Conservation (phyloP, 1,140 invertebrate species). For the Ptiloglossa arizonensis region DNA sequence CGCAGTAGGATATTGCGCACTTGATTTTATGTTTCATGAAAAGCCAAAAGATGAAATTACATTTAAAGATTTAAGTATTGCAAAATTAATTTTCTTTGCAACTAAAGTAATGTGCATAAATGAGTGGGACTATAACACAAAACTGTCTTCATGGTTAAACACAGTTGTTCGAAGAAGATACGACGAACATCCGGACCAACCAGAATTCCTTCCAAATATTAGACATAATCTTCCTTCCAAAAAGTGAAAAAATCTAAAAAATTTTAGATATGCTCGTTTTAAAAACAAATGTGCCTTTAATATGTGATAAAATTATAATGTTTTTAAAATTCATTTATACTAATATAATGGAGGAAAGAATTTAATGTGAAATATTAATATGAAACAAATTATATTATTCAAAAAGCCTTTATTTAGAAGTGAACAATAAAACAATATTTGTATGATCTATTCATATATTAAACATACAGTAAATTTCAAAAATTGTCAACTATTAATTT, state of each 20-base stretch:
- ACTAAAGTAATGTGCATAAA: background rate
- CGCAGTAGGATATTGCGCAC: constrained; percentile 10
- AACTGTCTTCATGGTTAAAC: background rate
- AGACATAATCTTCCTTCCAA: too few relatives aligned
- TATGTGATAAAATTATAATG: background rate
- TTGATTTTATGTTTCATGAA: background rate
- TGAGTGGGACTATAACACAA: constrained; percentile 19
- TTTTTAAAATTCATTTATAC: too few relatives aligned
- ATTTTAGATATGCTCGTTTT: background rate
- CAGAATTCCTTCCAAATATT: too few relatives aligned
- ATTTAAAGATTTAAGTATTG: background rate
- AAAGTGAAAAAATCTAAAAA: background rate
- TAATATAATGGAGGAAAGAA: too few relatives aligned
- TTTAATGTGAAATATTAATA: background rate
- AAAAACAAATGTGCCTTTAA: background rate
- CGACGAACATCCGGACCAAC: background rate
- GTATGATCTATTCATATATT: constrained; percentile 9
- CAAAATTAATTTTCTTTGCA: constrained; percentile 10
- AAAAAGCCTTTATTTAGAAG: constrained; percentile 50
- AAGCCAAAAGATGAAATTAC: background rate
- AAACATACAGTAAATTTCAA: background rate
- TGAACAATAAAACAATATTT: background rate
- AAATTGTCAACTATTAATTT: background rate
- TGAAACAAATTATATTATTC: background rate
- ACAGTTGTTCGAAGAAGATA: constrained; percentile 9